Conservation (phyloP, 1,140 invertebrate genomes). For the Lucilia sericata region DNA sequence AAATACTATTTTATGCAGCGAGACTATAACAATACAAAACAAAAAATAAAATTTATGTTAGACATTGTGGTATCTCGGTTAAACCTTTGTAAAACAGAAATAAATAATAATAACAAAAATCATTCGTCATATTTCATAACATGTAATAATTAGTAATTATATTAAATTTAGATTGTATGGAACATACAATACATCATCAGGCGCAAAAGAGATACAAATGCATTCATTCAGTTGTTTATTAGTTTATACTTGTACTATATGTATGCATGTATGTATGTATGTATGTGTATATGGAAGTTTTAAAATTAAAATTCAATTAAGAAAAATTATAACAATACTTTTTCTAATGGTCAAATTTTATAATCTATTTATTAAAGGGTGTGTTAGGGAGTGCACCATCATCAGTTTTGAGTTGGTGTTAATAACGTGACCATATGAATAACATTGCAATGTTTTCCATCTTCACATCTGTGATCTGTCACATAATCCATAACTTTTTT, state of each 20-base stretch:
- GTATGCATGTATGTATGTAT: no score
- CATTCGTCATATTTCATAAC: neutral
- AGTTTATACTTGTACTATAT: no score
- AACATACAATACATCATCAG: no score
- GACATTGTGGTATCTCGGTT: neutral
- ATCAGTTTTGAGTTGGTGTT: neutral
- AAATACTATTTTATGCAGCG: conserved; percentile 12
- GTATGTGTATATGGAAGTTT: neutral
- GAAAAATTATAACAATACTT: neutral
- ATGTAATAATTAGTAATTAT: conserved; percentile 15
- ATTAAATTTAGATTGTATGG: neutral
- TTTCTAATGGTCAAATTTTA: neutral
- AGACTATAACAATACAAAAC: neutral
- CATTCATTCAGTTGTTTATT: no score
- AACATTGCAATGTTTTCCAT: neutral
- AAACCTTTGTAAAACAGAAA: neutral
- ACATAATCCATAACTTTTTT: neutral
- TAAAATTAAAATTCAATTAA: conserved; percentile 30
- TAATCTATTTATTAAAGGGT: neutral
- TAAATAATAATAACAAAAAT: neutral
- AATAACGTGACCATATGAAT: neutral
- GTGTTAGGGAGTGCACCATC: no score
- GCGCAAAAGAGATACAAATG: no score
- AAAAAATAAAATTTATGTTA: neutral
- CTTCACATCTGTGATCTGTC: neutral